These are phyloP conservation scores for Eupithecia centaureata DNA, from an alignment of 2,888 invertebrate genomes.

Conservation along the genomic window DNA sequence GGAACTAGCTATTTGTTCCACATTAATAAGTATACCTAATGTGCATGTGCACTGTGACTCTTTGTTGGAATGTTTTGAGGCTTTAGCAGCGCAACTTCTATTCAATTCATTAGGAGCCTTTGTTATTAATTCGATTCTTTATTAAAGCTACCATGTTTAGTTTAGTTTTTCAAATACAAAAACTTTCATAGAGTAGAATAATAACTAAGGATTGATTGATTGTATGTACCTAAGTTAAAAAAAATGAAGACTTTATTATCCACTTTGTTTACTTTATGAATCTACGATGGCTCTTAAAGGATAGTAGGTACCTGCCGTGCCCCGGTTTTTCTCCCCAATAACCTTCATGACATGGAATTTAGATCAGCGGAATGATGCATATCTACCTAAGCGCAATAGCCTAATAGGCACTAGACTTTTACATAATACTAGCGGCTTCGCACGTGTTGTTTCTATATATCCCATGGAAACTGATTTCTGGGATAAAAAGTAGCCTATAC, in stretches of 20 bases:
- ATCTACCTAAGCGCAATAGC: no score
- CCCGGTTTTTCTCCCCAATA: conserved; percentile 47
- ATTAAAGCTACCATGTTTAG: background rate
- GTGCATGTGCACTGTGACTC: background rate
- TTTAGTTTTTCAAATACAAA: no score
- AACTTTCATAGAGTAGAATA: no score
- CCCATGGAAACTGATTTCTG: no score
- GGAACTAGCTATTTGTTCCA: background rate
- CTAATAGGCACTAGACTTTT: background rate
- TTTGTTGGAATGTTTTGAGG: background rate
- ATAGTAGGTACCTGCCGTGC: conserved; percentile 35
- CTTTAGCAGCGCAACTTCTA: background rate
- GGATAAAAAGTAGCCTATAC: no score
- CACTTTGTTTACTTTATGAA: no score
- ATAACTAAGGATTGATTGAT: no score
- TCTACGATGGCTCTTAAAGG: conserved; percentile 15
- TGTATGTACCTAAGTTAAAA: background rate
- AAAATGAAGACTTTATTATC: no score
- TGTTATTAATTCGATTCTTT: background rate
- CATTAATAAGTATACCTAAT: background rate
- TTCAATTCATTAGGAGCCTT: background rate
- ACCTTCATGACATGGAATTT: conserved; percentile 45
- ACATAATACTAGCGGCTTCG: no score
- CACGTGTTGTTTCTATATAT: no score
- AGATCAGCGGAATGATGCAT: conserved; percentile 22